Evolutionary conservation across 23 tunicate genomes (phyloP), one percentile per base, ranked within the genome.

Genomic region (Styela plicata): DNA sequence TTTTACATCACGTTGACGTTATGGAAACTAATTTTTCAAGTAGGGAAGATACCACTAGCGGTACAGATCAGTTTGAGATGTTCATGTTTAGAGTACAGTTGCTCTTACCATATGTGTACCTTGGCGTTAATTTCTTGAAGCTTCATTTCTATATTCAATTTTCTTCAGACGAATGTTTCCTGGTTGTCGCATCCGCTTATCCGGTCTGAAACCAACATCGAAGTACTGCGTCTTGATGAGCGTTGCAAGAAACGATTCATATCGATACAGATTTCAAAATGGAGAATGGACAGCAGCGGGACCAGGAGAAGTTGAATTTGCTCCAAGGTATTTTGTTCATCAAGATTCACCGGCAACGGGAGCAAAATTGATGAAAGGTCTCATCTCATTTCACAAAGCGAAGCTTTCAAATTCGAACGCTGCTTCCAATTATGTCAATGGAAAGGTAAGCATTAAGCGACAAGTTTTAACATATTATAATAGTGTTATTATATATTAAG

Each of bases 281-380:
- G 90, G 90, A 34, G 82, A 80, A 35, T 86, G 85, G 90, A 68
- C 65, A 32, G 66, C 74, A n/a, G 90, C 90, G 2, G 90, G 90
- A 52, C 85, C 63, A 28, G 85, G 90, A 63, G 85, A 86, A 71
- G 86, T 83, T 22, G 86, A 86, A 33, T 33, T 81, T 52, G 85
- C 85, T 27, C 84, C 82, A 2, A 53, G 90, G 21, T 82, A 82
- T 73, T 86, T 67, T 73, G 33, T 86, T 10, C 90, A 86, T 75
- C 85, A 77, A 66, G 78, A 74, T 74, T 80, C 85, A n/a, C 90
- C 90, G 0, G 73, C 79, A 17, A 80, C 57, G 27, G 90, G 90
- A 16, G 80, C 63, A 69, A 80, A 86, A 34, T 81, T 80, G 82
- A 86, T 86, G 85, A 61, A 80, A 36, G 79, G 64, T 20, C 37